These are phyloP conservation scores for Octomys mimax DNA, from an alignment of 2,797 vertebrate species.

Conservation along the genomic window DNA sequence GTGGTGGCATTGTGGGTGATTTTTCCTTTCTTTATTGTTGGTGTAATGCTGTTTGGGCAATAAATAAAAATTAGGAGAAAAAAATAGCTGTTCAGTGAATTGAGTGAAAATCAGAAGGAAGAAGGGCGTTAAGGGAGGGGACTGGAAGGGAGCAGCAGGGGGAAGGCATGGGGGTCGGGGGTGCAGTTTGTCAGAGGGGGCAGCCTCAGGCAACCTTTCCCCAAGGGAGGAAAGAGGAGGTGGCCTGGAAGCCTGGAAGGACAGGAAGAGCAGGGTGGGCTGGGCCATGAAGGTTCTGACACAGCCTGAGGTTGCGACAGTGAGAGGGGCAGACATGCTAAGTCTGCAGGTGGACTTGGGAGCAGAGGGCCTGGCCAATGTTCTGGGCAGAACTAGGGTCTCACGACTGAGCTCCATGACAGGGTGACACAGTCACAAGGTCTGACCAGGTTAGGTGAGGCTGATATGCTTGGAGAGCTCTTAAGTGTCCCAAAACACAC, in stretches of 20 bases:
- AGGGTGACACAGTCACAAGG: background rate
- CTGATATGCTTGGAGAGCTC: background rate
- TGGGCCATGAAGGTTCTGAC: background rate
- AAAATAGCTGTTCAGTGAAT: constrained; percentile 76
- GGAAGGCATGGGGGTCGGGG: background rate
- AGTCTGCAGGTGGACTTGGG: background rate
- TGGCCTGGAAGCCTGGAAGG: background rate
- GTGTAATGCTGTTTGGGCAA: constrained; percentile 72
- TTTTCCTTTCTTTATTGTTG: constrained; percentile 73
- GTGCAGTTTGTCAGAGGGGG: background rate
- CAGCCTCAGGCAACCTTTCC: background rate
- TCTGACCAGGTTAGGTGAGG: background rate
- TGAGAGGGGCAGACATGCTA: background rate
- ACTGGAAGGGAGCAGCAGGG: background rate
- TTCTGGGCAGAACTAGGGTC: background rate
- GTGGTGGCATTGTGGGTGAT: constrained; percentile 61
- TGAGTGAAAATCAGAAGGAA: constrained; percentile 30
- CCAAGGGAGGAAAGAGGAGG: too few relatives aligned
- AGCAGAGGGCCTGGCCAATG: background rate
- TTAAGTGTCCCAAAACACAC: too few relatives aligned
- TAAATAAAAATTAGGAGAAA: constrained; percentile 80
- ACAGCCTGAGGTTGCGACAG: background rate
- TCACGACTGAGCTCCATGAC: background rate
- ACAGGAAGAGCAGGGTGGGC: background rate
- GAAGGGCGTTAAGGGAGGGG: background rate